phyloP scores from a whole-genome alignment of 2,797 vertebrate species.

The Leucoraja ocellata region DNA sequence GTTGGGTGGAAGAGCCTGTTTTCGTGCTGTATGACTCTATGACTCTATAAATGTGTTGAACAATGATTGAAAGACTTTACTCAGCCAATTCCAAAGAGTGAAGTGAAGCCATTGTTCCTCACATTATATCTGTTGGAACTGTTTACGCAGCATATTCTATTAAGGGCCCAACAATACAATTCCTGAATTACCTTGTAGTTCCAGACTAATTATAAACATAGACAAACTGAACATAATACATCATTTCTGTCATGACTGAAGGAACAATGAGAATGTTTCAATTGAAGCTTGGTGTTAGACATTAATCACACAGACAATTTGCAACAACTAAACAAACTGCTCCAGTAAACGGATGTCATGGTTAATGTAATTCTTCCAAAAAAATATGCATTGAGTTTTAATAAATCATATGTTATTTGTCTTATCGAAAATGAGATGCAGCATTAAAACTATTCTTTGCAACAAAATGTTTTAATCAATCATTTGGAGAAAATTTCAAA shows the following conservation, averaged over 20 bases:
- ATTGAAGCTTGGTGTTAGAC: conserved; percentile 1
- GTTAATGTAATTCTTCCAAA: conserved; percentile 9
- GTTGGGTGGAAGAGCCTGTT: too few species aligned
- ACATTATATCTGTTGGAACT: not conserved
- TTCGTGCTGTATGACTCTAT: too few species aligned
- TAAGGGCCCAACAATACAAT: not conserved
- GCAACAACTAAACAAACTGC: conserved; percentile 1
- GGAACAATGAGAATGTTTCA: conserved; percentile 20
- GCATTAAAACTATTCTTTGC: not conserved
- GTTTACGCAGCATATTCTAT: not conserved
- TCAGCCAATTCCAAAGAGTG: not conserved
- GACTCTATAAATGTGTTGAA: too few species aligned
- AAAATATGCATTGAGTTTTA: not conserved
- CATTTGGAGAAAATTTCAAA: not conserved
- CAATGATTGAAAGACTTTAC: not conserved
- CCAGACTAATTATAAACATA: conserved; percentile 31
- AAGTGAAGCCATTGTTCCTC: not conserved
- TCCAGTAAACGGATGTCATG: not conserved
- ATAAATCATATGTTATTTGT: not conserved
- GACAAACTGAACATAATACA: conserved; percentile 15
- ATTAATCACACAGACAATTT: conserved; percentile 26
- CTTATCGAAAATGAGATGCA: not conserved
- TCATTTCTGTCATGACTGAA: conserved; percentile 22
- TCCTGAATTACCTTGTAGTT: not conserved
- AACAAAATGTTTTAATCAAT: not conserved